phyloP scores from a whole-genome alignment of 2,797 vertebrate species.

The Falco concolor region DNA sequence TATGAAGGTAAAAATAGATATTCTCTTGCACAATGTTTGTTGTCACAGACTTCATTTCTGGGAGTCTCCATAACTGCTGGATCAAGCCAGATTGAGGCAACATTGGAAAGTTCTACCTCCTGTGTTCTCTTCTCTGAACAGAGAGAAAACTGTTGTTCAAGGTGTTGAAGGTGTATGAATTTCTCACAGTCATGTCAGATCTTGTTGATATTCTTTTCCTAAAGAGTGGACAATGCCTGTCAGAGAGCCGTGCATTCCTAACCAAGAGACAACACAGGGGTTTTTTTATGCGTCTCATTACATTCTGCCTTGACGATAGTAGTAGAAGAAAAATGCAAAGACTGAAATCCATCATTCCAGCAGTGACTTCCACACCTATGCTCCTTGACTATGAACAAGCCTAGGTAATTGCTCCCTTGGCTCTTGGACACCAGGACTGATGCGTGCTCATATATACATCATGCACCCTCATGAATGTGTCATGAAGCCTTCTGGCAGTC shows the following conservation, averaged over 20 bases:
- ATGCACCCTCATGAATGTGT: not conserved
- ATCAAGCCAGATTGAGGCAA: not conserved
- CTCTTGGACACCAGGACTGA: not conserved
- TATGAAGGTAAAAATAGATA: not conserved
- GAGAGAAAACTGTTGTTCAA: not conserved
- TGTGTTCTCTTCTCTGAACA: not conserved
- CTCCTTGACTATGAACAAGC: not conserved
- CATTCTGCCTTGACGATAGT: not conserved
- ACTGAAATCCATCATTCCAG: not conserved
- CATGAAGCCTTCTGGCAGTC: not conserved
- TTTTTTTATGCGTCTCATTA: not conserved
- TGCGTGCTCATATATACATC: not conserved
- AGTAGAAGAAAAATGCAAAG: not conserved
- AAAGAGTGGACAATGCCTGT: not conserved
- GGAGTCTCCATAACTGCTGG: not conserved
- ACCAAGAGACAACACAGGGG: not conserved
- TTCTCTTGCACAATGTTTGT: not conserved
- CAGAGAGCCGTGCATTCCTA: not conserved
- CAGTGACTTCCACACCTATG: fast-evolving
- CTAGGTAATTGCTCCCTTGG: not conserved
- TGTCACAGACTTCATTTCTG: not conserved
- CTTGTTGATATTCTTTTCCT: not conserved
- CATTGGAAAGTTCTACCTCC: not conserved
- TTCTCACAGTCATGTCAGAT: not conserved
- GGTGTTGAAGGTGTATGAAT: not conserved